Conservation (phyloP, 2,113 vertebrate species). For the Pyrgilauda ruficollis region DNA sequence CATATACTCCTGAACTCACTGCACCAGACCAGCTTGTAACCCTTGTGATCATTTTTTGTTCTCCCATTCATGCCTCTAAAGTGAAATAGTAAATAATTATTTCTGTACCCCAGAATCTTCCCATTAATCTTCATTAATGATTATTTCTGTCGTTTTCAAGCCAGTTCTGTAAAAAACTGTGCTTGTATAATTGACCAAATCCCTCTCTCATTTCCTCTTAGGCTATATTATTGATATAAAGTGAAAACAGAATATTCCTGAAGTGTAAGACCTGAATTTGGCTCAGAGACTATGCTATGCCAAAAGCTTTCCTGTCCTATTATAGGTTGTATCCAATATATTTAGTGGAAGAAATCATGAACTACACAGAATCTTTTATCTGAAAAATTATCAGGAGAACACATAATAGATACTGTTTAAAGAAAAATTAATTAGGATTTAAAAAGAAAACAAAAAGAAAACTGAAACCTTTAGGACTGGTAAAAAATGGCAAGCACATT, state of each 20-base stretch:
- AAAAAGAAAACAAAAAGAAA: neutral
- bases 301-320: neutral
- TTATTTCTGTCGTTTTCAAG: slow-evolving; percentile 16
- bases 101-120: neutral
- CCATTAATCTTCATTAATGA: neutral
- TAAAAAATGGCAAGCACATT: neutral
- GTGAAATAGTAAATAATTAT: neutral
- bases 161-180: neutral
- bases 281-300: neutral
- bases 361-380: neutral
- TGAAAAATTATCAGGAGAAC: neutral
- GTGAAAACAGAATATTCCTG: neutral
- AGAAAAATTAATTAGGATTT: neutral
- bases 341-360: neutral
- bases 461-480: neutral
- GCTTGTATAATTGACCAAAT: neutral
- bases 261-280: neutral
- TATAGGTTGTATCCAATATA: neutral
- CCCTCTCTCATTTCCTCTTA: neutral
- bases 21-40: neutral
- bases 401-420: neutral
- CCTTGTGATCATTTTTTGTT: neutral
- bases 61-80: neutral
- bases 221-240: neutral
- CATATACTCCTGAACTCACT: neutral